Percentiles rank a stretch among this genome's conserved stretches.
These are phyloP conservation scores for Ifrita kowaldi DNA, from an alignment of 2,113 vertebrate genomes.

Conservation along the genomic window DNA sequence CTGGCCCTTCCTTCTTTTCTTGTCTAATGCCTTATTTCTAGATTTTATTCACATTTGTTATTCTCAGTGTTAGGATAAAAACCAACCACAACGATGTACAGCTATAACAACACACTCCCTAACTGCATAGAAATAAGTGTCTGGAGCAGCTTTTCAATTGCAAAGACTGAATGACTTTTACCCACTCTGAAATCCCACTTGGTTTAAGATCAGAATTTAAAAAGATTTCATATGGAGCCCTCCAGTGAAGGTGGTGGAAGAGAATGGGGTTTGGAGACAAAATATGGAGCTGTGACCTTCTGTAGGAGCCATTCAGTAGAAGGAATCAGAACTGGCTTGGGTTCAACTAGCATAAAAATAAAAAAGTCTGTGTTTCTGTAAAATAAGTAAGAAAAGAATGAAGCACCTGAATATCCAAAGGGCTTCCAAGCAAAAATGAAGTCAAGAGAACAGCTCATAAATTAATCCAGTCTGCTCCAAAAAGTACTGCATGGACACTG, in stretches of 20 bases:
- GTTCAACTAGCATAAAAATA: background rate
- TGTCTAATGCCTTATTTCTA: background rate
- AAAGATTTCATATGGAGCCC: background rate
- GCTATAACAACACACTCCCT: background rate
- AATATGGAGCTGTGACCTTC: background rate
- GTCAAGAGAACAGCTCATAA: background rate
- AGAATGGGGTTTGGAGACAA: background rate
- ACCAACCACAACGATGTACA: background rate
- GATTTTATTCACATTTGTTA: background rate
- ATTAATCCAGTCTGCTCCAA: background rate
- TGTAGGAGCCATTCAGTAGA: background rate
- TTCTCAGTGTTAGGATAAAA: background rate
- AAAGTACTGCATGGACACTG: background rate
- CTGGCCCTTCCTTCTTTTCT: background rate
- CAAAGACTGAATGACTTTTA: background rate
- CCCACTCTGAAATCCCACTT: background rate
- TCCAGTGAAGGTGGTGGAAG: background rate
- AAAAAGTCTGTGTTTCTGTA: background rate
- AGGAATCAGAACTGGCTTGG: background rate
- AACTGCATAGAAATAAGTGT: background rate
- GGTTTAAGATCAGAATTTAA: background rate
- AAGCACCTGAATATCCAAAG: background rate
- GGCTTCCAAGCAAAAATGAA: background rate
- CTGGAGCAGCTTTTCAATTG: background rate
- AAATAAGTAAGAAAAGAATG: background rate